Conservation (phyloP, 2,888 invertebrate genomes). For the Drosophila pseudotakahashii region DNA sequence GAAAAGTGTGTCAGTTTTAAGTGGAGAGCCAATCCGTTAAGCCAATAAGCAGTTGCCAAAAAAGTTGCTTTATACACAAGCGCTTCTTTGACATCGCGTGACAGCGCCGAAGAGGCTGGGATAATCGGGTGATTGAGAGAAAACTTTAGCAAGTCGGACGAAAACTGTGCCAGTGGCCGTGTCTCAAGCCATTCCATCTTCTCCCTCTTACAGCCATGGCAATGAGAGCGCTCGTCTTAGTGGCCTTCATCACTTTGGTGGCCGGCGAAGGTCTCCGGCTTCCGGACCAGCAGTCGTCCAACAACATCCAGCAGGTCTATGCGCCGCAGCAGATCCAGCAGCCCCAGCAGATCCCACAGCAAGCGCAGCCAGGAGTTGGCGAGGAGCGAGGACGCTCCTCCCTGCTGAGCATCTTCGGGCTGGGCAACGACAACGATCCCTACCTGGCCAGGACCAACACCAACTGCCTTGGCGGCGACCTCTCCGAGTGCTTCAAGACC, state of each 20-base stretch:
- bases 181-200: constrained; percentile 52
- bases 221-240: constrained; percentile 76
- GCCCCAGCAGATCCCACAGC: constrained; percentile 62
- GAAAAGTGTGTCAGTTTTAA: constrained; percentile 59
- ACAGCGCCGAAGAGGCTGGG: constrained; percentile 43
- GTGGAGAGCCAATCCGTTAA: constrained; percentile 46
- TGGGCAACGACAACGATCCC: constrained; percentile 92
- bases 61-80: constrained; percentile 21
- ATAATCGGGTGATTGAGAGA: constrained; percentile 54
- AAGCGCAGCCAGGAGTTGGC: constrained; percentile 63
- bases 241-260: constrained; percentile 84
- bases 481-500: constrained; percentile 94
- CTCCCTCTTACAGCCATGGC: constrained; percentile 74
- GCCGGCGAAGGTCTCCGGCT: constrained; percentile 87
- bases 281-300: constrained; percentile 84
- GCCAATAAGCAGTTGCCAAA: constrained; percentile 59
- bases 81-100: constrained; percentile 28
- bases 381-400: constrained; percentile 87
- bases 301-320: constrained; percentile 66
- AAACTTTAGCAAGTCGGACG: constrained; percentile 53
- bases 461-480: constrained; percentile 90
- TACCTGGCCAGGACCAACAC: constrained; percentile 90
- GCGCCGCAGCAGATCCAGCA: constrained; percentile 65
- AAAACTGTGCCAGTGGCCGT: constrained; percentile 51
- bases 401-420: constrained; percentile 91